A percentile compares a stretch with the other conserved stretches of the same genome.
These are phyloP conservation scores for Augochlorella aurata DNA, from an alignment of 2,888 invertebrate genomes.

Conservation along the genomic window DNA sequence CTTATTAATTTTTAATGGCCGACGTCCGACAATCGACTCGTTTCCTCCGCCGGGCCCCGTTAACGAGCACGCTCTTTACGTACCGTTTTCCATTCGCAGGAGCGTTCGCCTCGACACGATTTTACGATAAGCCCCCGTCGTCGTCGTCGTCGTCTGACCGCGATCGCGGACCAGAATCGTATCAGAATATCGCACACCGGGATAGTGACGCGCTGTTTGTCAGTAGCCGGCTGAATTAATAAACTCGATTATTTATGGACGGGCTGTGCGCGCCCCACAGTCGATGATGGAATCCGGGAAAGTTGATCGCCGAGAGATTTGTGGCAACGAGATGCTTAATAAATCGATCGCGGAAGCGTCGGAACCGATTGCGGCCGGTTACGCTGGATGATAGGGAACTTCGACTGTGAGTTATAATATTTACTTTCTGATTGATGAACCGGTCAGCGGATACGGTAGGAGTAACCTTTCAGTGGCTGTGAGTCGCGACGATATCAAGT, in stretches of 20 bases:
- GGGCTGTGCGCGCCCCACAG: neutral
- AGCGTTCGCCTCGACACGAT: constrained; percentile 7
- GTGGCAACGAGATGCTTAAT: constrained; percentile 10
- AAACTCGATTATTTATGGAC: constrained; percentile 24
- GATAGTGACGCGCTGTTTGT: constrained; percentile 37
- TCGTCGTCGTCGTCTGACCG: constrained; percentile 5
- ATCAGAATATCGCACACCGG: constrained; percentile 45
- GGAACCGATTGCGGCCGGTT: neutral
- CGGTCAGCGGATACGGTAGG: constrained; percentile 8
- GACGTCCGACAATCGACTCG: constrained; percentile 41
- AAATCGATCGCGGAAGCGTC: constrained; percentile 14
- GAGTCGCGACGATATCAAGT: constrained; percentile 3
- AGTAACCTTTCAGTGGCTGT: constrained; percentile 4
- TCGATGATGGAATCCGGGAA: constrained; percentile 12
- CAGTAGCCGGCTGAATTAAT: constrained; percentile 36
- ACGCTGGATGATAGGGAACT: neutral
- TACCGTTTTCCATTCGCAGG: neutral
- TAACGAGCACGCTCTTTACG: constrained; percentile 36
- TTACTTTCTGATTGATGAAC: constrained; percentile 14
- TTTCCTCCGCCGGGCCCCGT: constrained; percentile 21
- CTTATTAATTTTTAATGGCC: constrained; percentile 52
- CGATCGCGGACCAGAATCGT: constrained; percentile 20
- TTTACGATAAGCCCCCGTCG: constrained; percentile 30
- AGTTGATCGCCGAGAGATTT: constrained; percentile 11
- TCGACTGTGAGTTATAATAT: constrained; percentile 15